phyloP scores from a whole-genome alignment of 2,888 invertebrate species.

The Piscicola geometra region DNA sequence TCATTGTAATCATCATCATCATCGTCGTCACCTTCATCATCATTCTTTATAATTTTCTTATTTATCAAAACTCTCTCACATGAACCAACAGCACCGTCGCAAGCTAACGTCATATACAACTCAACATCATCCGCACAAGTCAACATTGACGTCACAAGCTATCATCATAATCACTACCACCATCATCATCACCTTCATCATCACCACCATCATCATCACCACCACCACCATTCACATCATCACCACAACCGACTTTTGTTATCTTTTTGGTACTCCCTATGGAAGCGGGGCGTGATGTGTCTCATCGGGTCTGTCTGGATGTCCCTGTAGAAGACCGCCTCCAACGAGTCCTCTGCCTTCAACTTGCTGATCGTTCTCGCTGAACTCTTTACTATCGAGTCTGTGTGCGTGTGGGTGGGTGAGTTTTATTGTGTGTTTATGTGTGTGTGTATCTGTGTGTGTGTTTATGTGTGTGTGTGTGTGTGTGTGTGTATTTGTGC shows the following conservation, averaged over 20 bases:
- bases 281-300: slow-evolving; percentile 75
- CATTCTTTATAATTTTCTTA: too few species aligned
- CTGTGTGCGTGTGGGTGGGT: background rate
- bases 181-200: too few species aligned
- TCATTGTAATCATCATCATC: too few species aligned
- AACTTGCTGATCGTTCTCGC: slow-evolving; percentile 87
- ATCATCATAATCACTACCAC: background rate
- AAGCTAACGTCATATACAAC: too few species aligned
- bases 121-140: too few species aligned
- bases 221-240: background rate
- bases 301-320: slow-evolving; percentile 70
- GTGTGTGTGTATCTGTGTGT: too few species aligned
- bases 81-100: too few species aligned
- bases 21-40: too few species aligned
- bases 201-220: too few species aligned
- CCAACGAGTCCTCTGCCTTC: slow-evolving; percentile 58
- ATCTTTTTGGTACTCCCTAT: slow-evolving; percentile 65
- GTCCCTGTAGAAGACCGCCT: slow-evolving; percentile 66
- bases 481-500: too few species aligned
- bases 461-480: too few species aligned
- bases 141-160: background rate
- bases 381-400: slow-evolving; percentile 67
- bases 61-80: too few species aligned
- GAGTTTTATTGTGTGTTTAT: background rate
- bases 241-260: slow-evolving; percentile 56